Base-by-base conservation (phyloP, 2,113 vertebrate species). In the Syngnathus typhle region DNA sequence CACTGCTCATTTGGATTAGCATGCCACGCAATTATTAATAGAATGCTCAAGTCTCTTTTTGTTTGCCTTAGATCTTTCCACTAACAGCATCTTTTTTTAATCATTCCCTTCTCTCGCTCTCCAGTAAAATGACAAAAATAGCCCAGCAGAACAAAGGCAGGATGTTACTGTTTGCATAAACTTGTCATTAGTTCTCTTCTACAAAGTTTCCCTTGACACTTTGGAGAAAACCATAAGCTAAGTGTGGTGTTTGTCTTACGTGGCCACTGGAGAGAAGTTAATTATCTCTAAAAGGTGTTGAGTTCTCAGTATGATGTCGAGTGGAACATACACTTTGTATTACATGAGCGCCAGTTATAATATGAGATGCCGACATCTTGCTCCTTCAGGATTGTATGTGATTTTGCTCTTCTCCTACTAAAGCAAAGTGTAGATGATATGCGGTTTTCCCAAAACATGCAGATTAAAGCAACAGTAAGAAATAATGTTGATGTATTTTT, bases 141-240 rank as follows among this genome's bases (percentile, higher is more conserved):
- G 75, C 75, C 76, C 62, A 10, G 23, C 49, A 75, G 76, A 88
- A 88, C 82, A 88, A 89, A 88, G 81, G 73, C 77, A 79, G 80
- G 76, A 83, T 82, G 77, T 67, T 83, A 63, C 60, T 79, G 79
- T 82, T 85, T 82, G 73, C 52, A 16, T 73, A 79, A 84, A 87
- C 80, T 76, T 85, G 82, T 85, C 87, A 83, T 82, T 81, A 88
- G 79, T 79, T 82, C 65, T 80, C 61, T 19, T 70, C 70, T 15
- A 61, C 76, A 84, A 87, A 87, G 69, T 87, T 85, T 76, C 76
- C 82, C 79, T 74, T 70, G 78, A 83, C 81, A 80, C 77, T 78
- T 77, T 70, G 2, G 38, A 84, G 70, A 68, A 74, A 84, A 83
- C 85, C 81, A 84, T 70, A 83, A 84, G 69, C 75, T 80, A 76